phyloP scores from a whole-genome alignment of 2,888 invertebrate species.

The Prostheceraeus crozeri region DNA sequence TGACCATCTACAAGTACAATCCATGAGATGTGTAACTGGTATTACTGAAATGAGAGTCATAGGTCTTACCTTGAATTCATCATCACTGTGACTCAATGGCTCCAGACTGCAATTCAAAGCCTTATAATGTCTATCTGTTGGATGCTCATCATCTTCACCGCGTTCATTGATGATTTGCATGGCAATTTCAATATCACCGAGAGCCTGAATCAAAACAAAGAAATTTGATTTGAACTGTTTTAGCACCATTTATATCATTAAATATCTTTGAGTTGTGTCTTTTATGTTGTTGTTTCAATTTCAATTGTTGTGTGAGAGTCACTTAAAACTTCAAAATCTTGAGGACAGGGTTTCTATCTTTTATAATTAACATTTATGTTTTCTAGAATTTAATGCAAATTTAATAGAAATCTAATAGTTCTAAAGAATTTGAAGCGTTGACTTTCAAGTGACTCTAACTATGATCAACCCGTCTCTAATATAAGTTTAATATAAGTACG shows the following conservation, averaged over 20 bases:
- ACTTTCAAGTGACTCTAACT: too few species aligned
- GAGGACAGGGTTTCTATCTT: too few species aligned
- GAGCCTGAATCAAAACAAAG: slow-evolving; percentile 52
- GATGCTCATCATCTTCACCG: slow-evolving; percentile 50
- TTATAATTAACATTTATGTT: too few species aligned
- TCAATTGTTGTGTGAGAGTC: too few species aligned
- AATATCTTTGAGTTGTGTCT: too few species aligned
- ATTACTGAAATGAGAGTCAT: neutral
- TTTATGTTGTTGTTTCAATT: too few species aligned
- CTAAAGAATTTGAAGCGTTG: too few species aligned
- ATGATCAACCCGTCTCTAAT: too few species aligned
- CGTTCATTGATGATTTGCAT: slow-evolving; percentile 54
- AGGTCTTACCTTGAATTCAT: slow-evolving; percentile 54
- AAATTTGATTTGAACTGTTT: slow-evolving; percentile 18
- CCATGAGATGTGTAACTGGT: neutral
- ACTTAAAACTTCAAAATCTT: too few species aligned
- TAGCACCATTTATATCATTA: slow-evolving; percentile 9
- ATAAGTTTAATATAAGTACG: too few species aligned
- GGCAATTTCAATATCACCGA: slow-evolving; percentile 59
- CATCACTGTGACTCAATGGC: slow-evolving; percentile 47
- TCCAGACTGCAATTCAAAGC: slow-evolving; percentile 56
- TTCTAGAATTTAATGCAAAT: too few species aligned
- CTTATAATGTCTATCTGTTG: slow-evolving; percentile 58
- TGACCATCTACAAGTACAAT: slow-evolving; percentile 52
- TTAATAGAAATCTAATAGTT: too few species aligned